These are phyloP conservation scores for Brenthis daphne DNA, from an alignment of 2,888 invertebrate species.

Conservation along the genomic window DNA sequence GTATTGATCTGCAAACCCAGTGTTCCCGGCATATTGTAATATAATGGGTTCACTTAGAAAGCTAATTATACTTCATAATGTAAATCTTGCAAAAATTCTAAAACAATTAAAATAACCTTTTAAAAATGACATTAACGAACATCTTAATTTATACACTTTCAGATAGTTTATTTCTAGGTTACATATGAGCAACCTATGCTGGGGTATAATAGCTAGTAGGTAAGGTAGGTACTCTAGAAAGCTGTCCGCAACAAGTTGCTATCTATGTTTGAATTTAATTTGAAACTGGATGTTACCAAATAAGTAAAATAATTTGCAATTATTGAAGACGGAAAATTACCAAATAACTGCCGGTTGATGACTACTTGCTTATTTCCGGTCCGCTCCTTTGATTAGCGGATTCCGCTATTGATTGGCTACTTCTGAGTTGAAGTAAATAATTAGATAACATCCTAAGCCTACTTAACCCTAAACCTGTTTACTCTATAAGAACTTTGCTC, in stretches of 20 bases:
- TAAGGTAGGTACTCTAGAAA: constrained; percentile 29
- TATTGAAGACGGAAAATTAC: constrained; percentile 45
- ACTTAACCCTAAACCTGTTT: not conserved
- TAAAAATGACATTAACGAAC: not conserved
- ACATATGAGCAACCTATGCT: constrained; percentile 36
- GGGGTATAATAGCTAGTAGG: constrained; percentile 28
- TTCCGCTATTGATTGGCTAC: constrained; percentile 51
- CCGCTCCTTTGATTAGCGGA: constrained; percentile 55
- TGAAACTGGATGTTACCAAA: constrained; percentile 30
- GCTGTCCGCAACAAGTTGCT: constrained; percentile 40
- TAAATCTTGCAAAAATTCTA: not conserved
- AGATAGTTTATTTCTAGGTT: constrained; percentile 32
- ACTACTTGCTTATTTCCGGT: constrained; percentile 70
- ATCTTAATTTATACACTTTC: constrained; percentile 22
- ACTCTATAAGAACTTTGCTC: not conserved
- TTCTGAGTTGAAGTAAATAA: constrained; percentile 46
- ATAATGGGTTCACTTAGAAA: constrained; percentile 48
- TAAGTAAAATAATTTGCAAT: constrained; percentile 28
- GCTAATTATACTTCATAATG: constrained; percentile 44
- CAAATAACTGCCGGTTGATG: constrained; percentile 51
- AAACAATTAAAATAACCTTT: not conserved
- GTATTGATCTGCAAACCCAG: constrained; percentile 67
- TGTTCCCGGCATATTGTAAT: constrained; percentile 51
- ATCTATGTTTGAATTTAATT: constrained; percentile 23
- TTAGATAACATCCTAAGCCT: constrained; percentile 33